A percentile compares a stretch with the other conserved stretches of the same genome.
These are phyloP conservation scores for Lutjanus campechanus DNA, from an alignment of 2,797 vertebrate species.

Conservation along the genomic window DNA sequence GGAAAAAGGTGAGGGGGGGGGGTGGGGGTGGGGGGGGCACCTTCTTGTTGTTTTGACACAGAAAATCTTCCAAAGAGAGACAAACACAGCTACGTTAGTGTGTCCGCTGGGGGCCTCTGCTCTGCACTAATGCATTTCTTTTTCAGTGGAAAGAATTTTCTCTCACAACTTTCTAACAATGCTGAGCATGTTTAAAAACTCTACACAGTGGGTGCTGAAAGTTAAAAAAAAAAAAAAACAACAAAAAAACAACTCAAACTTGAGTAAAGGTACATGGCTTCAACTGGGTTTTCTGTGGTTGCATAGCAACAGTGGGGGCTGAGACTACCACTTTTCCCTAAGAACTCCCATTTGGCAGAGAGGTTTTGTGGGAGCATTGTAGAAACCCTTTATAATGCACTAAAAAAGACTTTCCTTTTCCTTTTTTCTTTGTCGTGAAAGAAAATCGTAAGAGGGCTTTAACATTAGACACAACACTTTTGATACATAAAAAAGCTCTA, in stretches of 20 bases:
- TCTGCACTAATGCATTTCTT: constrained; percentile 18
- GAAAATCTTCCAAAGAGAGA: constrained; percentile 26
- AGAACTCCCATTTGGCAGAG: constrained; percentile 44
- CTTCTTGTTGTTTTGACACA: constrained; percentile 25
- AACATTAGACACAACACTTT: neutral
- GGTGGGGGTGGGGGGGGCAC: too few relatives aligned
- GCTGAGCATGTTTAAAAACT: constrained; percentile 41
- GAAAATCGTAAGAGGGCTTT: constrained; percentile 17
- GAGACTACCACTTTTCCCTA: constrained; percentile 43
- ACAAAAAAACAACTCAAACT: constrained; percentile 13
- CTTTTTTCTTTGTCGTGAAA: neutral
- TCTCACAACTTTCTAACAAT: constrained; percentile 39
- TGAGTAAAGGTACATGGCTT: constrained; percentile 52
- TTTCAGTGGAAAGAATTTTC: constrained; percentile 23
- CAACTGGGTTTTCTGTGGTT: constrained; percentile 53
- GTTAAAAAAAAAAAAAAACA: constrained; percentile 20
- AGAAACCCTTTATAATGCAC: constrained; percentile 29
- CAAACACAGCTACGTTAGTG: constrained; percentile 5
- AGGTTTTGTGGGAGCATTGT: constrained; percentile 37
- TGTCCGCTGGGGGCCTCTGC: constrained; percentile 13
- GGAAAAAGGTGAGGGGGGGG: neutral
- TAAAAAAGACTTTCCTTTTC: constrained; percentile 10
- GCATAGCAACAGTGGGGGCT: constrained; percentile 68
- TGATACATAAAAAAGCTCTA: constrained; percentile 15
- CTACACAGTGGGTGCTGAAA: constrained; percentile 30